phyloP scores from a whole-genome alignment of 2,113 vertebrate genomes.

The Lophochroa leadbeateri region DNA sequence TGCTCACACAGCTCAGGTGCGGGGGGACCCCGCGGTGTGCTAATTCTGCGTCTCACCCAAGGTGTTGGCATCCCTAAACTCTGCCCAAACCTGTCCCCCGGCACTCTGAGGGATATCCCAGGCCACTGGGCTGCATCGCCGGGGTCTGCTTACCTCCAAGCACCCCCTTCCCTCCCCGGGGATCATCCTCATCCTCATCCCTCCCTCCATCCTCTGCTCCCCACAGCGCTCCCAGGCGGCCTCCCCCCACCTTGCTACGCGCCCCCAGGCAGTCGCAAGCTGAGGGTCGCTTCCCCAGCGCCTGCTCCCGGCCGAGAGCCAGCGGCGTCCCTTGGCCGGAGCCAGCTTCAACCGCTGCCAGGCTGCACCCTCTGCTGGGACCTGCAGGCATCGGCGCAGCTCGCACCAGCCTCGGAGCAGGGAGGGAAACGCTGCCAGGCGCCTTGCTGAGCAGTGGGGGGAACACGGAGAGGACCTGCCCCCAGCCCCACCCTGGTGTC shows the following conservation, averaged over 20 bases:
- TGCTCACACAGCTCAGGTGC: background rate
- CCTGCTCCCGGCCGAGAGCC: background rate
- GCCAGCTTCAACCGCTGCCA: slow-evolving; percentile 17
- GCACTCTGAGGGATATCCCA: background rate
- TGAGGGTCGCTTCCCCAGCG: background rate
- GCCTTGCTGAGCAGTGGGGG: fast-evolving
- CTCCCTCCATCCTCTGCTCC: background rate
- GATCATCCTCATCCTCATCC: background rate
- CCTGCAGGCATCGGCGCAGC: slow-evolving; percentile 25
- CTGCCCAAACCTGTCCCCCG: background rate
- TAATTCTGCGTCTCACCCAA: background rate
- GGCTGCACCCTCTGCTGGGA: slow-evolving; percentile 67
- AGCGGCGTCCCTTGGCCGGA: background rate
- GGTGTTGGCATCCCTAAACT: background rate
- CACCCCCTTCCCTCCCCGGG: background rate
- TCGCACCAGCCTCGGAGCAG: background rate
- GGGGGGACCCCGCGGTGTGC: fast-evolving
- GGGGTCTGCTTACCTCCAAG: background rate
- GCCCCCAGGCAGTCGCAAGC: background rate
- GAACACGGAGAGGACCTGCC: background rate
- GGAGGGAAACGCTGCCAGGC: background rate
- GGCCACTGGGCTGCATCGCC: fast-evolving
- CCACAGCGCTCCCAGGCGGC: background rate
- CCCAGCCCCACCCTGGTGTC: background rate
- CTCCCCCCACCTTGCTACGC: too few species aligned